Evolutionary conservation across 2,113 vertebrate genomes (phyloP).

Genomic region (Orientallactaga bullata): DNA sequence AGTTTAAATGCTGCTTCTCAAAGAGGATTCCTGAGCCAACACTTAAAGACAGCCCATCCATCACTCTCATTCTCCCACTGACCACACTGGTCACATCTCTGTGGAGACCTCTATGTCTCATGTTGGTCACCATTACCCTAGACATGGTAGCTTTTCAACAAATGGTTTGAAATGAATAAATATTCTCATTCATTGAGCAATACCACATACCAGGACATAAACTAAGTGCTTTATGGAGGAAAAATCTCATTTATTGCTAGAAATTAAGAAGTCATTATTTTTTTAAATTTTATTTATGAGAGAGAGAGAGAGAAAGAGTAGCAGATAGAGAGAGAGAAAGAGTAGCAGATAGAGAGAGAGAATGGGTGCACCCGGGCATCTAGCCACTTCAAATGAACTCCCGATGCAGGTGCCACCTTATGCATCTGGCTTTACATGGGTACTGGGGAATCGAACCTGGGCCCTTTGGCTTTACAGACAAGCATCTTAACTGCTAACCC

Average conservation of each 20-base stretch:
- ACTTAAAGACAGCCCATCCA: neutral
- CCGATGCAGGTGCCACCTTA: too few species aligned
- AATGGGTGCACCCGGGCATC: too few species aligned
- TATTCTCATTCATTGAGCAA: neutral
- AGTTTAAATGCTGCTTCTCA: neutral
- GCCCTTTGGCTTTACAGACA: too few species aligned
- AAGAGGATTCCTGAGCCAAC: neutral
- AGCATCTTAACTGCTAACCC: too few species aligned
- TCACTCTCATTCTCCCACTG: neutral
- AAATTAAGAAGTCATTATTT: neutral
- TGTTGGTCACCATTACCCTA: neutral
- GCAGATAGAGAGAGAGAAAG: too few species aligned
- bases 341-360: too few species aligned
- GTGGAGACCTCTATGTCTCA: neutral
- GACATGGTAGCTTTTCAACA: neutral
- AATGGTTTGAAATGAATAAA: conserved; percentile 7
- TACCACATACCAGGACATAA: neutral
- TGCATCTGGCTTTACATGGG: too few species aligned
- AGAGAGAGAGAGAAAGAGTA: too few species aligned
- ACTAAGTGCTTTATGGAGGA: neutral
- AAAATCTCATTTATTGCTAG: conserved; percentile 5
- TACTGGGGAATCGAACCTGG: too few species aligned
- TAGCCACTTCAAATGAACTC: too few species aligned
- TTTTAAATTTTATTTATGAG: too few species aligned
- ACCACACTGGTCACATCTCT: neutral